phyloP scores from a whole-genome alignment of 2,888 invertebrate genomes.

The Fissipunctia ypsillon region DNA sequence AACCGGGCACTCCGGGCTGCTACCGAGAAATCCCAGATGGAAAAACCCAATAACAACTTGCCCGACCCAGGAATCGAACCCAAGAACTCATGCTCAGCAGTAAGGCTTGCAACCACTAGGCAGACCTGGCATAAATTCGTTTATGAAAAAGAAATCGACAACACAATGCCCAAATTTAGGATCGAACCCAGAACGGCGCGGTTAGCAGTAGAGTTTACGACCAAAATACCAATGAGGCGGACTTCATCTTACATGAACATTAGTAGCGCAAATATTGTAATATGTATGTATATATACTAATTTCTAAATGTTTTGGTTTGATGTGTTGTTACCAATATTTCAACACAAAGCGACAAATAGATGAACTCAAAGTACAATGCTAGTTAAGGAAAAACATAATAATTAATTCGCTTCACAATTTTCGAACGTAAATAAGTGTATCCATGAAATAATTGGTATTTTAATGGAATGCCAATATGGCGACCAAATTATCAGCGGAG shows the following conservation, averaged over 20 bases:
- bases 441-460: too few relatives aligned
- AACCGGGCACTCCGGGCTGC: too few relatives aligned
- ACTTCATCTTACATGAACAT: neutral
- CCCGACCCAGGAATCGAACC: too few relatives aligned
- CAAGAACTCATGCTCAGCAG: too few relatives aligned
- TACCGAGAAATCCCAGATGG: too few relatives aligned
- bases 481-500: constrained; percentile 29
- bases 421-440: constrained; percentile 67
- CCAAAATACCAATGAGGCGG: neutral
- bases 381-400: constrained; percentile 40
- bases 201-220: neutral
- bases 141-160: too few relatives aligned
- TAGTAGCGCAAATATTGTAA: neutral
- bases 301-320: neutral
- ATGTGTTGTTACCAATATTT: neutral
- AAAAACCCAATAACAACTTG: too few relatives aligned
- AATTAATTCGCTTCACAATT: constrained; percentile 51
- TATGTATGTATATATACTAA: neutral
- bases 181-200: neutral
- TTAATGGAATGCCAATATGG: constrained; percentile 53
- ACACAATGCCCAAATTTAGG: neutral
- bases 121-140: too few relatives aligned
- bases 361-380: constrained; percentile 2
- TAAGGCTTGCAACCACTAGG: too few relatives aligned
- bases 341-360: neutral